These are phyloP conservation scores for Toxotes jaculatrix DNA, from an alignment of 2,113 vertebrate genomes.

Conservation along the genomic window DNA sequence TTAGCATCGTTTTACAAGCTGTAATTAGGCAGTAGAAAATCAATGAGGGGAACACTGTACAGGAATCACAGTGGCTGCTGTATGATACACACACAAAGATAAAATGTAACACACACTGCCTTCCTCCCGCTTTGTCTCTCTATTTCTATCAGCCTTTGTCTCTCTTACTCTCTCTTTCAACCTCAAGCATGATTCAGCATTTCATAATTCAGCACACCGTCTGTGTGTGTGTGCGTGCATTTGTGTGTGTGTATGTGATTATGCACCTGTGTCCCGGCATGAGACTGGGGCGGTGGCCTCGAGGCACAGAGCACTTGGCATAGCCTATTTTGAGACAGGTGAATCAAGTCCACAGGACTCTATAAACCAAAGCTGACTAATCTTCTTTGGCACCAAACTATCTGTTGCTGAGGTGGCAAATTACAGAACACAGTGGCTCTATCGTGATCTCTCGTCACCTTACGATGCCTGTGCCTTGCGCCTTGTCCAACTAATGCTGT, in stretches of 20 bases:
- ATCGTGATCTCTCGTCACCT: conserved; percentile 16
- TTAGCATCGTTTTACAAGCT: conserved; percentile 41
- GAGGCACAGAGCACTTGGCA: conserved; percentile 55
- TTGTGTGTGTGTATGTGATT: conserved; percentile 7
- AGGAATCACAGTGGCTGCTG: conserved; percentile 27
- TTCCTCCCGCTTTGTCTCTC: conserved; percentile 1
- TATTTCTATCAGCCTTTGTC: conserved; percentile 21
- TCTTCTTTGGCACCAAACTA: conserved; percentile 52
- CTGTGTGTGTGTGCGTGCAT: conserved; percentile 37
- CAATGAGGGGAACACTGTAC: conserved; percentile 17
- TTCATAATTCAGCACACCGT: conserved; percentile 59
- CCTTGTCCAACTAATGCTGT: background rate
- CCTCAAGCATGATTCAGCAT: conserved; percentile 56
- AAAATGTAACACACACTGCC: conserved; percentile 12
- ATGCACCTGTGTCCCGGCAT: conserved; percentile 61
- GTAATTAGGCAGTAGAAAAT: conserved; percentile 63
- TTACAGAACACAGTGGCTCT: conserved; percentile 17
- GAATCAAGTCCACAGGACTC: conserved; percentile 55
- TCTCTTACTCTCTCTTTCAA: conserved; percentile 32
- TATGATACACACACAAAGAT: conserved; percentile 12
- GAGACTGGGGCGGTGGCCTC: conserved; percentile 49
- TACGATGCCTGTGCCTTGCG: background rate
- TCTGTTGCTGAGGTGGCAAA: conserved; percentile 60
- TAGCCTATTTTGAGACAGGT: conserved; percentile 62
- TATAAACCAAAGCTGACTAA: conserved; percentile 64